Evolutionary conservation across 2,113 vertebrate species (phyloP).

Genomic region (Centropristis striata): DNA sequence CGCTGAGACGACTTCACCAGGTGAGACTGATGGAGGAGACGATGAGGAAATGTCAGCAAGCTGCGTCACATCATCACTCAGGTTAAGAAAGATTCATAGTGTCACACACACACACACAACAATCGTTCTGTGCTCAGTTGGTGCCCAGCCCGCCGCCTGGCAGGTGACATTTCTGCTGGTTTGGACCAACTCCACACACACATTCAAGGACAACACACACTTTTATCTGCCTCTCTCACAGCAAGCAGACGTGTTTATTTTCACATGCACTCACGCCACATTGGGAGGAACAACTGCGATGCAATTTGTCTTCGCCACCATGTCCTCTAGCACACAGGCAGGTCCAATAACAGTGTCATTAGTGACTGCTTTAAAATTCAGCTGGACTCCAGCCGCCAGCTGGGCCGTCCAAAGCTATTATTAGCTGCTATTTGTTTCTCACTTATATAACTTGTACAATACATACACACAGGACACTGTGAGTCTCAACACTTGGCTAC

Average conservation of each 20-base stretch:
- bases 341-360: slow-evolving; percentile 30
- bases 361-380: slow-evolving; percentile 47
- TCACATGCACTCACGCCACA: slow-evolving; percentile 5
- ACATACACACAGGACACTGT: slow-evolving; percentile 6
- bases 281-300: slow-evolving; percentile 19
- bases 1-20: neutral
- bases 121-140: slow-evolving; percentile 42
- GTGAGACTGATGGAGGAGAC: slow-evolving; percentile 46
- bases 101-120: slow-evolving; percentile 40
- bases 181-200: slow-evolving; percentile 40
- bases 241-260: neutral
- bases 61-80: slow-evolving; percentile 52
- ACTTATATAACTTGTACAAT: slow-evolving; percentile 41
- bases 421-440: slow-evolving; percentile 50
- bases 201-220: slow-evolving; percentile 27
- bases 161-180: slow-evolving; percentile 67
- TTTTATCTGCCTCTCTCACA: neutral
- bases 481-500: neutral
- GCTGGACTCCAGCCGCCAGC: slow-evolving; percentile 50
- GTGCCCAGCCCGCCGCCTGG: slow-evolving; percentile 23
- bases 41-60: slow-evolving; percentile 42
- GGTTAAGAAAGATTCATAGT: slow-evolving; percentile 66
- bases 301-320: slow-evolving; percentile 26
- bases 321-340: slow-evolving; percentile 19
- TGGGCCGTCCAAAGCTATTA: slow-evolving; percentile 50